Base-by-base conservation (phyloP, 2,797 vertebrate species). In the Pangasius mekongensis region DNA sequence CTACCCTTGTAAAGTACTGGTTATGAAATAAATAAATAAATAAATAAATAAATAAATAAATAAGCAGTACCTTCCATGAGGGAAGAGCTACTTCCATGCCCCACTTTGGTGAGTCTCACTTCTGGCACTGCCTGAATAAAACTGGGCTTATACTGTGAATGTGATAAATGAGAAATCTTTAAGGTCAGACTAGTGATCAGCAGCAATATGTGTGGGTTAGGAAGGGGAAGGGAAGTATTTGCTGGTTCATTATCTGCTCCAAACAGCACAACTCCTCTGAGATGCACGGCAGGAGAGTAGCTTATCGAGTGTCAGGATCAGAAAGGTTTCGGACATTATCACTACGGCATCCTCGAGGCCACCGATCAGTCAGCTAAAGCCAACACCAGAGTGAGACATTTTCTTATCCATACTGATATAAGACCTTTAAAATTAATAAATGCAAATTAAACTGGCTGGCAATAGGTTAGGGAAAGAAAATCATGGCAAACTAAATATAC, bases 181-280 rank as follows among this genome's bases (percentile, higher is more conserved):
- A 89, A 91, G 91, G 91, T 91, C 90, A 91, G 77, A 87, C 83
- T 76, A 60, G 85, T 88, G 91, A 90, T 89, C 88, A 90, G 85
- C 83, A 86, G 87, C 87, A 89, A 84, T 88, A 91, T 89, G 87
- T 91, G 84, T 62, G 71, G 87, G 89, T 85, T 81, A 82, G 88
- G 80, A 85, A 88, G 83, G 87, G 86, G 83, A 87, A 78, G 64
- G 69, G 64, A 54, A 86, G 89, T 85, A 85, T 87, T 90, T 87
- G 84, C 90, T 84, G 82, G 89, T 89, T 91, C 88, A 90, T 91
- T 91, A 91, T 91, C 91, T 89, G 71, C 83, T 86, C 86, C 56
- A 71, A 89, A 85, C 85, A 90, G 91, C 88, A 87, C 78, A 87
- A n/a, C 82, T 85, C 84, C 87, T 83, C 88, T 76, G 49, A 89